Evolutionary conservation across 2,797 vertebrate genomes (phyloP), one percentile per base, ranked within the genome.

Genomic region (Eutrigla gurnardus): DNA sequence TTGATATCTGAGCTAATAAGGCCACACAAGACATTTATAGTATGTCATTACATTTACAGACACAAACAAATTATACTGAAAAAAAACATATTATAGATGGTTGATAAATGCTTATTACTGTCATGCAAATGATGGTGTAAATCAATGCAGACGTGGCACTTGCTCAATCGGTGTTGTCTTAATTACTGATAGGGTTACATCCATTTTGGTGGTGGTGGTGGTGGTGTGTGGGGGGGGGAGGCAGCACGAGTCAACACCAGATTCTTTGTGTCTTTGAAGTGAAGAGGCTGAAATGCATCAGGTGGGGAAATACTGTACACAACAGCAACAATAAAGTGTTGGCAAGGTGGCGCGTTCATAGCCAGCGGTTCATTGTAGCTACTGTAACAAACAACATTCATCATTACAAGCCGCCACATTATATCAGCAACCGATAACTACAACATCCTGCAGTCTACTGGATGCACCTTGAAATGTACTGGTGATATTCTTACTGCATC

Each of bases 61-160:
- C 37, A 58, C 6, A 42, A 4, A 17, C 40, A 65, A 61, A 71
- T 68, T 35, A 52, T n/a, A 35, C 6, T 53, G 36, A 37, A 15
- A 61, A 68, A 40, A 17, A 36, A 36, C 39, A n/a, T 14, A 58
- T 17, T 73, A 36, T 33, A 37, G 8, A 4, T 35, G 13, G 14
- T 49, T 65, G 25, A 70, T 18, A 55, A 73, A 65, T 68, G 53
- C 2, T n/a, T 65, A 3, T 65, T 52, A 65, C 70, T 58, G 54
- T 7, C 54, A 61, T 65, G 52, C 25, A 43, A 17, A 58, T 37
- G 43, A 12, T n/a, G 33, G 4, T 52, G 32, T 55, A 70, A 52
- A 74, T 66, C 55, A 73, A 12, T 36, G 45, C 32, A 45, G 54
- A 25, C 39, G 65, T 70, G 40, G 25, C 67, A 83, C 82, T 43